Evolutionary conservation across 2,888 invertebrate species (phyloP), one percentile per base, ranked within the genome.

Genomic region (Drosophila maculinotata): DNA sequence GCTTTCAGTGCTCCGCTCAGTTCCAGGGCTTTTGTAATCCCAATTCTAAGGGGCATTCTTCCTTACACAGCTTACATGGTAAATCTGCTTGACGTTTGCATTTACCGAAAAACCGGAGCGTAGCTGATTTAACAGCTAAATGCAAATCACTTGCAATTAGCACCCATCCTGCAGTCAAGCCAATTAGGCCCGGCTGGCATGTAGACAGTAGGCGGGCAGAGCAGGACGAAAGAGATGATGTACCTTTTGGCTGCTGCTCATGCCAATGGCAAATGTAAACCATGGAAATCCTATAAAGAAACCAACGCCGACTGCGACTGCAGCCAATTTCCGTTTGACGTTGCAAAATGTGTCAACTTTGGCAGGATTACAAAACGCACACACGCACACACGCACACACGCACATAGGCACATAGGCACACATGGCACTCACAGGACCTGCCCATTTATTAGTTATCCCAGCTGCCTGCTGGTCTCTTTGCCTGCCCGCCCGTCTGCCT

Each of bases 281-380:
- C 73, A 54, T 69, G 58, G 39, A 75, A 69, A 69, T 78, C 75
- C 75, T 42, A 78, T 78, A 76, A 74, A 74, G 79, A 76, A 79
- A 63, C 47, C 54, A 45, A 70, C 54, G 51, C 26, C 59, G 64
- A 69, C 72, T 64, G 69, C 56, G 62, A 71, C 65, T 68, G 79
- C 78, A 70, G 74, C 68, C 85, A 84, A 79, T 81, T 84, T 84
- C 79, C 79, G 85, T 80, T 81, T 81, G 81, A 81, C 71, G 68
- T 84, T 74, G 71, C 81, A 60, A 81, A 79, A 79, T 79, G 78
- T 79, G 79, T 79, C 81, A 84, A 78, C 75, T 84, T 70, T 79
- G 81, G 71, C 79, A 77, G 81, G 81, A 78, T 81, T 79, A 78
- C 70, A 67, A 62, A 59, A 67, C 65, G 31, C 58, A 62, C 54